A percentile compares a stretch with the other conserved stretches of the same genome.
phyloP scores from a whole-genome alignment of 2,113 vertebrate species.

The Gavialis gangeticus region DNA sequence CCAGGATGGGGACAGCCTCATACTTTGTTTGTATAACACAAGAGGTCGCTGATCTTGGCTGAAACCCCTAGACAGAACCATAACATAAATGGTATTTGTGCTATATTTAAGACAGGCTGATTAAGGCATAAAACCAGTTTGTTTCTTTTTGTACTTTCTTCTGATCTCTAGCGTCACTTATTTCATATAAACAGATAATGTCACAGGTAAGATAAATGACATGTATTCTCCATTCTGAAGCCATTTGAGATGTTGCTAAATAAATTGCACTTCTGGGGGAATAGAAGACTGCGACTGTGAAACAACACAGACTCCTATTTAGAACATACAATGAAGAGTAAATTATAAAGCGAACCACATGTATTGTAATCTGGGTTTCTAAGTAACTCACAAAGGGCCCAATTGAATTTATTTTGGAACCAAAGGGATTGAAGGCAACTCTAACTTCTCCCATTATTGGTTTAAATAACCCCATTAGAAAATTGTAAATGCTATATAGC shows the following conservation, averaged over 20 bases:
- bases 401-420: background rate
- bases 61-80: background rate
- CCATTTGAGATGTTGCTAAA: constrained; percentile 20
- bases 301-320: background rate
- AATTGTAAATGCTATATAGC: background rate
- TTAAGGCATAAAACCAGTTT: background rate
- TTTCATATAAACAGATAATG: background rate
- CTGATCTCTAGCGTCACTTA: background rate
- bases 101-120: background rate
- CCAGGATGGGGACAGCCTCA: background rate
- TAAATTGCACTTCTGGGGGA: constrained; percentile 1
- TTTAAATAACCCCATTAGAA: background rate
- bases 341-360: background rate
- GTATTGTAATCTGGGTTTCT: background rate
- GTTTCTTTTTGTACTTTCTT: background rate
- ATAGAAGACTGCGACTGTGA: background rate
- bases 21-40: background rate
- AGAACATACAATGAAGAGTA: background rate
- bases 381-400: background rate
- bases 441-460: background rate
- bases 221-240: constrained; percentile 27
- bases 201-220: constrained; percentile 44
- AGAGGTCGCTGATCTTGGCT: background rate
- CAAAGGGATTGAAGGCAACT: background rate
- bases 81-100: background rate